phyloP scores from a whole-genome alignment of 2,888 invertebrate genomes.

The Cheilosia pagana region DNA sequence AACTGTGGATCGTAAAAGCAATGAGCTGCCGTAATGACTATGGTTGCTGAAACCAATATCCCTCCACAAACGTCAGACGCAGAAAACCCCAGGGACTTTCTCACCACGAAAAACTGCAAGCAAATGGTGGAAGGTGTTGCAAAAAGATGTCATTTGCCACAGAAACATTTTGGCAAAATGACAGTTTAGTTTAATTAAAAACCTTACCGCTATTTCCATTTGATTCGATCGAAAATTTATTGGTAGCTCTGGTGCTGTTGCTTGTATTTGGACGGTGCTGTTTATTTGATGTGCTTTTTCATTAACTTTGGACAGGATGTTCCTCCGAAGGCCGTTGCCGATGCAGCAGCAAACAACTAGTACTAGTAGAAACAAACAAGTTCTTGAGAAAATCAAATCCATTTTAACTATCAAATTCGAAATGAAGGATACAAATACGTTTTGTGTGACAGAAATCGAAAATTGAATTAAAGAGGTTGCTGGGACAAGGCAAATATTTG shows the following conservation, averaged over 20 bases:
- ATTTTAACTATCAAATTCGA: conserved; percentile 19
- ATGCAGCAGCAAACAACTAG: conserved; percentile 1
- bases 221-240: neutral
- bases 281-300: neutral
- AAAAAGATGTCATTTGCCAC: conserved; percentile 14
- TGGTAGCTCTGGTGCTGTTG: neutral
- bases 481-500: no score
- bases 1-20: conserved; percentile 56
- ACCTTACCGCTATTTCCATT: conserved; percentile 39
- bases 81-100: conserved; percentile 1
- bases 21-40: conserved; percentile 61
- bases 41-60: conserved; percentile 40
- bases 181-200: conserved; percentile 45
- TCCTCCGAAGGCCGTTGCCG: neutral
- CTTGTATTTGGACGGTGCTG: neutral
- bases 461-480: neutral
- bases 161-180: conserved; percentile 28
- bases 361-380: neutral
- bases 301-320: neutral
- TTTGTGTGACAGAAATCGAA: conserved; percentile 16
- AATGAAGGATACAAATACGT: neutral
- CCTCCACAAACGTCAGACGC: conserved; percentile 31
- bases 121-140: conserved; percentile 13
- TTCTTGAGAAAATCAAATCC: conserved; percentile 13
- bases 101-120: conserved; percentile 43